Conservation (phyloP, 2,888 invertebrate species). For the Drosophila fulvimacula region DNA sequence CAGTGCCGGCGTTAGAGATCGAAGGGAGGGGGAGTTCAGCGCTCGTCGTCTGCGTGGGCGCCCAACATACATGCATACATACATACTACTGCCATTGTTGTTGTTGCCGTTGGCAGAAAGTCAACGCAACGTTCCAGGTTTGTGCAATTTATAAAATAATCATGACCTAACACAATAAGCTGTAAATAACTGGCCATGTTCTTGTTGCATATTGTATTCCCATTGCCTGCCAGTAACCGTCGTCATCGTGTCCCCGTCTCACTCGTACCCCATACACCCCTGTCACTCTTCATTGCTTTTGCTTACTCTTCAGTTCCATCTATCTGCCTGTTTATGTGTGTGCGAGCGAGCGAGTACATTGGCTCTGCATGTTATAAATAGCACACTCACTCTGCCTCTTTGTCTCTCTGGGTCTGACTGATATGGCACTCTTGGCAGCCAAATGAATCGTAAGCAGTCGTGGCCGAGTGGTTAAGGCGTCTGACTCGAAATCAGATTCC, state of each 20-base stretch:
- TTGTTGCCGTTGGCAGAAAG: constrained; percentile 41
- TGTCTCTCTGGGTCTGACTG: not conserved
- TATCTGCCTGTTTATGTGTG: not conserved
- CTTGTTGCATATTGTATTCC: constrained; percentile 21
- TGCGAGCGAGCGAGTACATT: not conserved
- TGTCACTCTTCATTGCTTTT: constrained; percentile 2
- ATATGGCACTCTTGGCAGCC: not conserved
- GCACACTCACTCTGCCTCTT: constrained; percentile 6
- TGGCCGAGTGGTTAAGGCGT: constrained; percentile 85
- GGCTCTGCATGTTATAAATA: constrained; percentile 17
- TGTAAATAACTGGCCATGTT: constrained; percentile 56
- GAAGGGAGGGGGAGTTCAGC: not conserved
- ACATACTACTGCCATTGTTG: constrained; percentile 14
- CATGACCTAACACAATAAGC: constrained; percentile 74
- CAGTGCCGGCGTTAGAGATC: constrained; percentile 4
- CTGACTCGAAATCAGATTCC: constrained; percentile 87
- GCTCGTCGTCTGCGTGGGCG: constrained; percentile 41
- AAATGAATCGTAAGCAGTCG: constrained; percentile 72
- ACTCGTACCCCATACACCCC: not conserved
- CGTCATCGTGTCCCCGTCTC: not conserved
- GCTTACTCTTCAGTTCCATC: constrained; percentile 5
- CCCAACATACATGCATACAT: constrained; percentile 14
- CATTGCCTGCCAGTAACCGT: constrained; percentile 9
- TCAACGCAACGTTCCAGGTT: constrained; percentile 53
- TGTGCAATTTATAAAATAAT: constrained; percentile 68